phyloP scores from a whole-genome alignment of 2,113 vertebrate genomes.

The Nymphicus hollandicus region DNA sequence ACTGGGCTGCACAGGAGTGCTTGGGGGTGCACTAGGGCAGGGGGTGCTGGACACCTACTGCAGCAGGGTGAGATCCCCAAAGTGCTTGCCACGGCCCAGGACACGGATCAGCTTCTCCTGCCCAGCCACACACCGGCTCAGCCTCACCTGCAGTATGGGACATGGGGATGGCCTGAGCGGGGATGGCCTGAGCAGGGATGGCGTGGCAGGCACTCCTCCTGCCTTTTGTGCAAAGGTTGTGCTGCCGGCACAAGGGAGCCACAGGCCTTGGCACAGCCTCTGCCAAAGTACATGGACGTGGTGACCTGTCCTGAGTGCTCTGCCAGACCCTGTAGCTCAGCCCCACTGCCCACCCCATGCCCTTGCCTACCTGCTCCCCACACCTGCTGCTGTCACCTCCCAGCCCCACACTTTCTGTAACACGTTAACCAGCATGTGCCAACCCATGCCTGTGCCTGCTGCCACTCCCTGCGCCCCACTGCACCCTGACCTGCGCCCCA shows the following conservation, averaged over 20 bases:
- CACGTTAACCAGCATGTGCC: background rate
- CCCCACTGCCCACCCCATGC: background rate
- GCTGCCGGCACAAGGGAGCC: too few relatives aligned
- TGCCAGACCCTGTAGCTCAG: background rate
- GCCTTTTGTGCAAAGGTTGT: background rate
- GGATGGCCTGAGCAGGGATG: too few relatives aligned
- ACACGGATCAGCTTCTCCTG: conserved; percentile 74
- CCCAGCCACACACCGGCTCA: conserved; percentile 73
- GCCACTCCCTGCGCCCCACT: background rate
- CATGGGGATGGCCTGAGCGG: too few relatives aligned
- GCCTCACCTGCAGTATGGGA: conserved; percentile 66
- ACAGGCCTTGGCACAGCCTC: background rate
- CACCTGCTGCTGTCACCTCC: background rate
- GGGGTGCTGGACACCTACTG: conserved; percentile 50
- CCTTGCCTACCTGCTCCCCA: background rate
- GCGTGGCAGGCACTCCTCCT: too few relatives aligned
- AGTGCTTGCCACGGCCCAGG: conserved; percentile 80
- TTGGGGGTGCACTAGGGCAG: too few relatives aligned
- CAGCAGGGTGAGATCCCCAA: conserved; percentile 82
- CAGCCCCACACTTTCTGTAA: background rate
- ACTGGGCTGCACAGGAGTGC: too few relatives aligned
- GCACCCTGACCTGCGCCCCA: background rate
- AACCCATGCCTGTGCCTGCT: accelerated
- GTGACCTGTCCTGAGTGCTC: background rate
- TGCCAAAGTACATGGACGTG: background rate